Base-by-base conservation (phyloP, 2,888 invertebrate species). In the Leptinotarsa haldemani region DNA sequence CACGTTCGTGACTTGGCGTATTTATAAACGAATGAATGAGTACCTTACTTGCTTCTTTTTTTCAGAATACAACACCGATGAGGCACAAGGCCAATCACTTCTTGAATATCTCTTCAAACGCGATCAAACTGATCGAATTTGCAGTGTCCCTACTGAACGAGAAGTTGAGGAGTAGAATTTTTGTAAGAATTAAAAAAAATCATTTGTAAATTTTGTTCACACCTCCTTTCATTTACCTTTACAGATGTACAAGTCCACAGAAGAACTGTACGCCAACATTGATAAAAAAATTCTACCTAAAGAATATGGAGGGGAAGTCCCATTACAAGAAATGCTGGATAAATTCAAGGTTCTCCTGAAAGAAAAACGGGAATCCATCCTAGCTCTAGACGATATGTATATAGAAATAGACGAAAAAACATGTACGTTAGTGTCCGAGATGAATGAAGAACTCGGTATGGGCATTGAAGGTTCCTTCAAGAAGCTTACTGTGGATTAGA, bases 11-110 rank as follows among this genome's bases (percentile, higher is more conserved):
- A 53, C 25, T 48, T 18, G 1, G n/a, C n/a, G 22, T 30, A 52
- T 30, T 22, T n/a, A 67, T 22, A 67, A 67, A 22, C 30, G 30
- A 67, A 22, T 67, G 4, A 30, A 22, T 7, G 1, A 22, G 13
- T 3, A 9, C 12, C 18, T 16, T 9, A n/a, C 40, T 68, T 74
- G 69, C 74, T 78, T 78, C 74, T 78, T 78, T 73, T 70, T 89
- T 89, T 47, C 89, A 94, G 93, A 95, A 94, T 85, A 94, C 96
- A 1, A 94, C 96, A 20, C 97, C 97, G 2, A 95, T 97, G 94
- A 90, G 97, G 25, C 96, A 96, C 87, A 97, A 97, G 86, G 91
- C 94, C 80, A 94, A 96, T 0, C 95, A 97, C 85, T 94, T 96
- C 83, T 90, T 97, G 74, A 95, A 96, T 85, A 93, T 97, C 75